phyloP scores from a whole-genome alignment of 2,797 vertebrate genomes.

The Sibirionetta formosa region DNA sequence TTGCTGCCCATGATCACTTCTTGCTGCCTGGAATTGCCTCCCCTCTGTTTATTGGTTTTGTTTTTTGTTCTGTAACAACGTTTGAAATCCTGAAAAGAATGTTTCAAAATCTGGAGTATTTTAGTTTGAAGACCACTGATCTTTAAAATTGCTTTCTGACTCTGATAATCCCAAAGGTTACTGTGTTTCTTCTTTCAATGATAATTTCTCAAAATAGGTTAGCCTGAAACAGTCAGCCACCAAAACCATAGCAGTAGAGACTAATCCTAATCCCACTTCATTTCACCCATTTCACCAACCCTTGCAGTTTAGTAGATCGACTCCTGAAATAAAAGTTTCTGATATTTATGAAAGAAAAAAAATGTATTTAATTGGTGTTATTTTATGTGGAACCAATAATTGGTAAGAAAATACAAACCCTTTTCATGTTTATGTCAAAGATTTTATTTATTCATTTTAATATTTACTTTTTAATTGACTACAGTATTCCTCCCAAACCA shows the following conservation, averaged over 20 bases:
- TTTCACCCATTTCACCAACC: background rate
- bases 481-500: background rate
- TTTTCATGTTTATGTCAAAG: background rate
- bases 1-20: background rate
- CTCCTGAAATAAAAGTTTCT: background rate
- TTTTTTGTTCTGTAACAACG: background rate
- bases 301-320: background rate
- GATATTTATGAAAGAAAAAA: background rate
- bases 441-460: background rate
- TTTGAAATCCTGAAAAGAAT: background rate
- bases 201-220: background rate
- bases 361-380: background rate
- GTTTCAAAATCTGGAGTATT: background rate
- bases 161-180: background rate
- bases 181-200: background rate
- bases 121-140: background rate
- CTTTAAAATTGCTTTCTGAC: too few species aligned
- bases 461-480: background rate
- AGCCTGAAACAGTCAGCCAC: background rate
- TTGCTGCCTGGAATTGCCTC: background rate
- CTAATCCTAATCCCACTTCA: background rate
- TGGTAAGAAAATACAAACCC: background rate
- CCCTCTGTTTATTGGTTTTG: background rate
- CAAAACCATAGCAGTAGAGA: accelerated
- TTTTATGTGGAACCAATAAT: background rate